Evolutionary conservation across 2,888 invertebrate genomes (phyloP).

Genomic region (Ophion obscuratus): DNA sequence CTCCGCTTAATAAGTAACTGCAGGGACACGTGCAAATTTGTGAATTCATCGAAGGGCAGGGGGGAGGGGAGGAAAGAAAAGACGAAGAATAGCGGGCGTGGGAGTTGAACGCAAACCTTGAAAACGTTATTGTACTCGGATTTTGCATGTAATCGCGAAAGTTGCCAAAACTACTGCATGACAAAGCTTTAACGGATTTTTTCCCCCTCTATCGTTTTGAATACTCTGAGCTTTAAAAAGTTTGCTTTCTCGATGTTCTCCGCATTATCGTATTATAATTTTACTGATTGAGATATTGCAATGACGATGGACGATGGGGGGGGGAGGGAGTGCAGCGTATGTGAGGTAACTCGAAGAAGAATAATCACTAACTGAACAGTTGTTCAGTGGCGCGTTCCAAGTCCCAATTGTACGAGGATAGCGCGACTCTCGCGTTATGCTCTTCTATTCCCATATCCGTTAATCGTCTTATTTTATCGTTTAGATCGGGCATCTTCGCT

Average conservation of each 20-base stretch:
- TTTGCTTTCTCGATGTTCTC: slow-evolving; percentile 26
- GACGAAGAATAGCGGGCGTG: slow-evolving; percentile 2
- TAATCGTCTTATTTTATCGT: slow-evolving; percentile 94
- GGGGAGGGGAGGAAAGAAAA: slow-evolving; percentile 7
- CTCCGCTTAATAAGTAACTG: not conserved
- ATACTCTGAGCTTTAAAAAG: not conserved
- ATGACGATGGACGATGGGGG: slow-evolving; percentile 45
- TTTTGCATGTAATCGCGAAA: slow-evolving; percentile 40
- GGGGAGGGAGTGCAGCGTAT: slow-evolving; percentile 49
- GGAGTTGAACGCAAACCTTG: not conserved
- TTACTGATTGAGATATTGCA: slow-evolving; percentile 38
- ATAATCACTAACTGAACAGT: slow-evolving; percentile 90
- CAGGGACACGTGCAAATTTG: slow-evolving; percentile 36
- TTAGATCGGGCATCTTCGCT: slow-evolving; percentile 91
- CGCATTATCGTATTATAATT: slow-evolving; percentile 14
- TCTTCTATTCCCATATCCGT: slow-evolving; percentile 98
- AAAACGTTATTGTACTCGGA: not conserved
- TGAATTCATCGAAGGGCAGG: not conserved
- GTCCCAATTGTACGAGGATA: slow-evolving; percentile 97
- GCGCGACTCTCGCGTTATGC: slow-evolving; percentile 94
- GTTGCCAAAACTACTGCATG: slow-evolving; percentile 38
- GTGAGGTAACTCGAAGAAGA: slow-evolving; percentile 55
- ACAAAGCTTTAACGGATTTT: slow-evolving; percentile 49
- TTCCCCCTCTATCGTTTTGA: slow-evolving; percentile 3
- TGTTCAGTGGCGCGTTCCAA: slow-evolving; percentile 96